phyloP scores from a whole-genome alignment of 2,113 vertebrate genomes.

The Rutilus rutilus region DNA sequence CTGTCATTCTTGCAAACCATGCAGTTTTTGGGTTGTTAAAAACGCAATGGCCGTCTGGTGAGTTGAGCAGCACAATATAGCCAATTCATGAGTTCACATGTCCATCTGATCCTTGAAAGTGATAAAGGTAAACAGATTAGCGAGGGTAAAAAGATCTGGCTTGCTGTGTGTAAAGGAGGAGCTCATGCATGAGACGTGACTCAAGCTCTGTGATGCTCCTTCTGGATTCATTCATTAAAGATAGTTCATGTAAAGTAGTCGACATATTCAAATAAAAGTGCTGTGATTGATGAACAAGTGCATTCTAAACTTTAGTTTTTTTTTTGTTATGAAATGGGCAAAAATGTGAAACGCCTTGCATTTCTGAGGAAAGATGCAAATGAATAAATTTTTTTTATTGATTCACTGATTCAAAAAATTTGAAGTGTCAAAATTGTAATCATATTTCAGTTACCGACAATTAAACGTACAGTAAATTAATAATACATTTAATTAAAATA shows the following conservation, averaged over 20 bases:
- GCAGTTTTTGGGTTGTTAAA: too few relatives aligned
- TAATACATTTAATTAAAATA: too few relatives aligned
- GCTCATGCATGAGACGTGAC: not conserved
- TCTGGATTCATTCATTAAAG: not conserved
- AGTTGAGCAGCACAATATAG: not conserved
- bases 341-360: not conserved
- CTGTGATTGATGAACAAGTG: not conserved
- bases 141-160: not conserved
- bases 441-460: too few relatives aligned
- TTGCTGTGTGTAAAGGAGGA: not conserved
- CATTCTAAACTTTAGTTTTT: not conserved
- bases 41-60: not conserved
- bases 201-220: not conserved
- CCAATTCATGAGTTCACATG: constrained; percentile 5
- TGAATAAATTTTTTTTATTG: not conserved
- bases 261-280: not conserved
- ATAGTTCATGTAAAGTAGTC: not conserved
- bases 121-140: constrained; percentile 9
- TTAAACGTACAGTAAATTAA: too few relatives aligned
- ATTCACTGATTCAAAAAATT: not conserved
- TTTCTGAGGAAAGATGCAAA: not conserved
- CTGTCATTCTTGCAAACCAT: not conserved
- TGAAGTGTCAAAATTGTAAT: not conserved
- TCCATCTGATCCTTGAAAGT: not conserved
- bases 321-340: not conserved